These are phyloP conservation scores for Carabus problematicus DNA, from an alignment of 2,888 invertebrate genomes.

Conservation along the genomic window DNA sequence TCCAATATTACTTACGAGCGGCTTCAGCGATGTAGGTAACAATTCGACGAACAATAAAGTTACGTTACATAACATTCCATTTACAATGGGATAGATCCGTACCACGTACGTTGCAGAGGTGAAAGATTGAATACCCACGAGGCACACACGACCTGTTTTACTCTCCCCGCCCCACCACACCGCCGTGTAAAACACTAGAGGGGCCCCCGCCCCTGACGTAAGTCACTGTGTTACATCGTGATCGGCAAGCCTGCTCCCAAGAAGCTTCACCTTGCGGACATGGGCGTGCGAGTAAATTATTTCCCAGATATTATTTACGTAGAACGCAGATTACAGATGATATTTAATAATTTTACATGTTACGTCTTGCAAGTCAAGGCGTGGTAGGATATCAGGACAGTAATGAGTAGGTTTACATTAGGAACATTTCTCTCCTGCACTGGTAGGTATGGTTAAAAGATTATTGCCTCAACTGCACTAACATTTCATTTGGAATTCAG, in stretches of 20 bases:
- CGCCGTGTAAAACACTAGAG: neutral
- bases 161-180: neutral
- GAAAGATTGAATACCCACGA: constrained; percentile 12
- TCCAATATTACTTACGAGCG: too few species aligned
- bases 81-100: constrained; percentile 9
- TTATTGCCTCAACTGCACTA: too few species aligned
- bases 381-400: too few species aligned
- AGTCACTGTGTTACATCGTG: constrained; percentile 7
- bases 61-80: constrained; percentile 7
- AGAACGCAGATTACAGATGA: too few species aligned
- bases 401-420: too few species aligned
- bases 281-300: constrained; percentile 11
- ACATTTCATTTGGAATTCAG: too few species aligned
- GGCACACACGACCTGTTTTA: constrained; percentile 2
- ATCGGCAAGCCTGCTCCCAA: neutral
- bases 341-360: too few species aligned
- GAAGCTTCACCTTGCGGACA: constrained; percentile 14
- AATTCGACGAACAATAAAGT: neutral
- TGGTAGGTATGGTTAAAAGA: too few species aligned
- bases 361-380: too few species aligned
- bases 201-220: constrained; percentile 2
- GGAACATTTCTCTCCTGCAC: too few species aligned
- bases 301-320: neutral
- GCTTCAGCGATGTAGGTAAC: too few species aligned
- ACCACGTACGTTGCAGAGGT: constrained; percentile 7